Base-by-base conservation (phyloP, 2,888 invertebrate genomes). In the Allacma fusca region DNA sequence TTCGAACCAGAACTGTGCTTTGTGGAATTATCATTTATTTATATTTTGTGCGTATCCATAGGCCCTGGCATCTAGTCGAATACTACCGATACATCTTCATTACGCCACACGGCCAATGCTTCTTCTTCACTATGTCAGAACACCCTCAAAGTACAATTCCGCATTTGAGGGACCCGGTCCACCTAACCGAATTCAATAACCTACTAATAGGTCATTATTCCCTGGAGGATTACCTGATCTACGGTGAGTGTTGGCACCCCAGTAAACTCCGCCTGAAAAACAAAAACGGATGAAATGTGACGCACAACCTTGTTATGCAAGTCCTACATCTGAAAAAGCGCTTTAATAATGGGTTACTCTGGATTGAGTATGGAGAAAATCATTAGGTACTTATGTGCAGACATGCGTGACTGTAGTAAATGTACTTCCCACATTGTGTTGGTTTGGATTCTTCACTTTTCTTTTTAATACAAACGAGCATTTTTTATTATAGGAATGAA, bases 41-140 rank as follows among this genome's bases (percentile, higher is more conserved):
- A n/a, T n/a, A n/a, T n/a, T n/a, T n/a, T n/a, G n/a, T n/a, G n/a
- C n/a, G n/a, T n/a, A n/a, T n/a, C n/a, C n/a, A n/a, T 74, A 90
- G 93, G 79, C 96, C 97, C 0, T 95, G 95, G 91, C 95, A 96
- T 87, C 88, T 96, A 76, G 93, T 98, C 69, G 93, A 94, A 86
- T 98, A 98, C 87, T 98, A 93, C 87, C 90, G 98, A 80, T 97
- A 94, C 86, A 88, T 95, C 84, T 91, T 95, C 90, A 94, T 87
- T 86, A 87, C 88, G 79, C 86, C 88, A 26, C 87, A 88, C 81
- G 88, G 88, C 23, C 76, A 79, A 19, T 75, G 83, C 65, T 79
- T 78, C 23, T 81, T 83, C 94, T 88, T 94, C 88, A 96, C 96
- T 16, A 94, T 94, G 1, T 90, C 96, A 0, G 96, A 97, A 80